phyloP scores from a whole-genome alignment of 1,140 invertebrate species.

The Aphaenogaster rudis region DNA sequence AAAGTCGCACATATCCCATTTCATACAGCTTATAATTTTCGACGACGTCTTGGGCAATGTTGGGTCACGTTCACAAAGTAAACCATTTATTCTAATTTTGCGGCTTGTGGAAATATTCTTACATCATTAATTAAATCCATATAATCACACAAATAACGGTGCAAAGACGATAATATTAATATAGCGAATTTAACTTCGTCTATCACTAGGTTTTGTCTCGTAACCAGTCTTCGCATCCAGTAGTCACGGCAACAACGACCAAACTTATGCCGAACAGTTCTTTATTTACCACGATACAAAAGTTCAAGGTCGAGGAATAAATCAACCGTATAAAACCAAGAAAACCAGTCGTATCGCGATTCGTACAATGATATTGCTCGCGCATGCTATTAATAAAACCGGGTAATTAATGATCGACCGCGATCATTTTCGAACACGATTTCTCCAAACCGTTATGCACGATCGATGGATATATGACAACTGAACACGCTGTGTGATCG shows the following conservation, averaged over 20 bases:
- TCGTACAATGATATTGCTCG: constrained; percentile 68
- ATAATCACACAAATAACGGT: background rate
- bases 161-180: background rate
- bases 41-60: background rate
- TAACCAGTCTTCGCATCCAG: constrained; percentile 56
- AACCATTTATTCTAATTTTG: background rate
- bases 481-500: constrained; percentile 66
- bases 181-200: background rate
- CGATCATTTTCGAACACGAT: constrained; percentile 61
- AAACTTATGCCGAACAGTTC: constrained; percentile 77
- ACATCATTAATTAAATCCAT: constrained; percentile 1
- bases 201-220: constrained; percentile 18
- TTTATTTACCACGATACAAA: constrained; percentile 50
- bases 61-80: background rate
- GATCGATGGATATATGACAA: constrained; percentile 61
- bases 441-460: constrained; percentile 31
- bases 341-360: constrained; percentile 63
- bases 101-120: background rate
- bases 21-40: background rate
- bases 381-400: constrained; percentile 70
- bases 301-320: constrained; percentile 75
- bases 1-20: constrained; percentile 6
- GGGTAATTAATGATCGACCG: constrained; percentile 71
- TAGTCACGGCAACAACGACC: constrained; percentile 85
- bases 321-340: constrained; percentile 64